Percentiles rank a stretch among this genome's conserved stretches.
Evolutionary conservation across 2,113 vertebrate genomes (phyloP).

Genomic region (Heloderma charlesbogerti): DNA sequence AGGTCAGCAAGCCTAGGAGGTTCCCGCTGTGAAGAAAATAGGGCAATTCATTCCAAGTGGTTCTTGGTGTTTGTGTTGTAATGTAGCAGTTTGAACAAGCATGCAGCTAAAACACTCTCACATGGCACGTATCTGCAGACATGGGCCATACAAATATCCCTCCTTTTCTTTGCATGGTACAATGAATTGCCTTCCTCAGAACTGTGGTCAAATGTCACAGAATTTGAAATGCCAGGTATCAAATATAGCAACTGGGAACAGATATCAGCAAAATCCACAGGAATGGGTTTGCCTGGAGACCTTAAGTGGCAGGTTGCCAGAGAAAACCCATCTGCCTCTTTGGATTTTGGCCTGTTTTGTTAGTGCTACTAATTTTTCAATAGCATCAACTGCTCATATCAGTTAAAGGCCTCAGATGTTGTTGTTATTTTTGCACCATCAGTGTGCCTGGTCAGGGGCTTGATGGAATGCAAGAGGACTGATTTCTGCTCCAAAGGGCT

Average conservation of each 20-base stretch:
- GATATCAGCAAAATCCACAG: too few relatives aligned
- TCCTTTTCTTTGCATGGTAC: not conserved
- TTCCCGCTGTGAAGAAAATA: conserved; percentile 31
- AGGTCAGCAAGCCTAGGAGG: not conserved
- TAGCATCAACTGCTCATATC: too few relatives aligned
- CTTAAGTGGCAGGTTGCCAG: not conserved
- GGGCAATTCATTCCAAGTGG: conserved; percentile 34
- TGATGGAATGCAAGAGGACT: too few relatives aligned
- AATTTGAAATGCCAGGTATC: not conserved
- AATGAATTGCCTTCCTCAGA: not conserved
- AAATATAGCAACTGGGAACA: not conserved
- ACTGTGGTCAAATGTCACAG: not conserved
- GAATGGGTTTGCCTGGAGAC: not conserved
- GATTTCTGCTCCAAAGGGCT: too few relatives aligned
- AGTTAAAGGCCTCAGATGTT: too few relatives aligned
- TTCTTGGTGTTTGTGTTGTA: conserved; percentile 12
- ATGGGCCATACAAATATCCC: not conserved
- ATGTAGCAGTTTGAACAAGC: not conserved
- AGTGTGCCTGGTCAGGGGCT: too few relatives aligned
- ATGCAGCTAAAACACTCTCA: not conserved
- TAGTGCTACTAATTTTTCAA: too few relatives aligned
- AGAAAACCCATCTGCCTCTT: not conserved
- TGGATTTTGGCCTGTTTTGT: not conserved
- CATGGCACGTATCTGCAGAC: accelerated
- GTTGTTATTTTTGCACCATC: too few relatives aligned